Conservation (phyloP, 2,888 invertebrate species). For the Sclerodermus sp. region DNA sequence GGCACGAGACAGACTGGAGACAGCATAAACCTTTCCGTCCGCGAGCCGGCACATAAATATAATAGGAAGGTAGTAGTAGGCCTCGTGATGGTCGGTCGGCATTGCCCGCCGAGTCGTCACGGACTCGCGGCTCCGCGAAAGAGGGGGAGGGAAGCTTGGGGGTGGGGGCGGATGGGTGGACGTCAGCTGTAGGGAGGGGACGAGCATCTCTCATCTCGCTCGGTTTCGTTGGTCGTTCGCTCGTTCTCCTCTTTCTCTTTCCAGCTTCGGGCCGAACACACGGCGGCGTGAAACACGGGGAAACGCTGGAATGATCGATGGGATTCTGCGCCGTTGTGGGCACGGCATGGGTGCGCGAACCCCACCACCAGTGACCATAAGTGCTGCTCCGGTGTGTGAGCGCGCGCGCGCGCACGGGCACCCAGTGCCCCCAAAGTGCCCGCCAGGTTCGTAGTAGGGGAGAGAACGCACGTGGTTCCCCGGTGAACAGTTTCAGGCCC, state of each 20-base stretch:
- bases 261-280: constrained; percentile 27
- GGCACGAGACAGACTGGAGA: constrained; percentile 36
- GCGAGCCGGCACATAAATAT: constrained; percentile 57
- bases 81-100: constrained; percentile 56
- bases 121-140: constrained; percentile 33
- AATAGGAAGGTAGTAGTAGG: constrained; percentile 52
- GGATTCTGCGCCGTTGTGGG: constrained; percentile 55
- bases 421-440: constrained; percentile 7
- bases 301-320: constrained; percentile 57
- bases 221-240: too few relatives aligned
- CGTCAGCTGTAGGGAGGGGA: constrained; percentile 21
- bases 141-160: constrained; percentile 39
- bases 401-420: constrained; percentile 14
- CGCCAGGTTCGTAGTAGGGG: constrained; percentile 31
- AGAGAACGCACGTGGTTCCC: constrained; percentile 22
- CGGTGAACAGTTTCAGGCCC: constrained; percentile 24
- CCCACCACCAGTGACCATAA: constrained; percentile 33
- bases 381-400: constrained; percentile 6
- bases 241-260: background rate
- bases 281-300: constrained; percentile 51
- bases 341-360: constrained; percentile 56
- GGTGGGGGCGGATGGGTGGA: constrained; percentile 40
- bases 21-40: constrained; percentile 50
- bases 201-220: constrained; percentile 9
- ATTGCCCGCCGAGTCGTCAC: constrained; percentile 54